Evolutionary conservation across 2,113 vertebrate genomes (phyloP), one percentile per base, ranked within the genome.

Genomic region (Muntiacus reevesi): DNA sequence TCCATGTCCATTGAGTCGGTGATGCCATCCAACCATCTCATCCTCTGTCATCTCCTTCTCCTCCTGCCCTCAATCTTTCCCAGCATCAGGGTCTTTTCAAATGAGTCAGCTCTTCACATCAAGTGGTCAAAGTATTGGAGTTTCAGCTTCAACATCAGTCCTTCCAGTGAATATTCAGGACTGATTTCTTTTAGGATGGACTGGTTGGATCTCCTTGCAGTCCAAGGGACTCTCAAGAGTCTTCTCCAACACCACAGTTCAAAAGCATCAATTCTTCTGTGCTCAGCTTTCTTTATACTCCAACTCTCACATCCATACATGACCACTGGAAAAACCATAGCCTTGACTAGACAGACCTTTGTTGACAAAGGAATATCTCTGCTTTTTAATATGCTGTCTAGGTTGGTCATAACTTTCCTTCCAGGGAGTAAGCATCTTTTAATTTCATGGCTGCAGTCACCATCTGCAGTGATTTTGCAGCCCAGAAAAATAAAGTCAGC

Each of bases 271-370:
- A 9, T 64, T 64, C 30, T 64, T 64, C 3, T 0, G 15, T 0
- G 0, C 33, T n/a, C 62, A 19, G 33, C 33, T 17, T n/a, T n/a
- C 30, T 64, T n/a, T 19, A n/a, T 19, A n/a, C 0, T n/a, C 33
- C 33, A 67, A 67, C 33, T n/a, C 2, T 67, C 64, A 67, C 64
- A n/a, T 19, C 16, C 64, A 67, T 67, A 19, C 64, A 67, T n/a
- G 64, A n/a, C 64, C 15, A 67, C 33, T n/a, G 64, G 64, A 67
- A 67, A 67, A 67, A 67, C 62, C 33, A 19, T n/a, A n/a, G 64
- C 16, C 16, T n/a, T 19, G 64, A 67, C 4, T 4, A n/a, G 64
- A 67, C 0, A 2, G 16, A 67, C 33, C 33, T 67, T 67, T 19
- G 33, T 1, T n/a, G 64, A 10, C 64, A 67, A 67, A 67, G 64